Evolutionary conservation across 2,888 invertebrate species (phyloP).

Genomic region (Polyploca ridens): DNA sequence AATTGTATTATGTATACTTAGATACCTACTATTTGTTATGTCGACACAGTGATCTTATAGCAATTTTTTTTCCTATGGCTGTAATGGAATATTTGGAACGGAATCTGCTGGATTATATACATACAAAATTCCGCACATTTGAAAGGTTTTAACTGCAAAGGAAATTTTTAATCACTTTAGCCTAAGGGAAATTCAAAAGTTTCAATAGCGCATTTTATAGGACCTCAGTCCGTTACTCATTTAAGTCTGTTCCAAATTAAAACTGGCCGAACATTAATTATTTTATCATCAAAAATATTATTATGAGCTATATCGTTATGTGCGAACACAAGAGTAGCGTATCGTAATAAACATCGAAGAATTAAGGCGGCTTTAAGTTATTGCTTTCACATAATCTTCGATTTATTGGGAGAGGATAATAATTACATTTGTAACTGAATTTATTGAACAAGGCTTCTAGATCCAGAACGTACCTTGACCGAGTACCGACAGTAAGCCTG

Average conservation of each 20-base stretch:
- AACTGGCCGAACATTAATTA: neutral
- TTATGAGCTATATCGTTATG: slow-evolving; percentile 3
- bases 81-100: neutral
- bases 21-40: neutral
- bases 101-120: neutral
- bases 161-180: too few species aligned
- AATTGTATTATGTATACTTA: slow-evolving; percentile 47
- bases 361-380: neutral
- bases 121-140: neutral
- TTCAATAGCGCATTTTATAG: too few species aligned
- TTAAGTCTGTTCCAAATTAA: neutral
- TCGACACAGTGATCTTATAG: slow-evolving; percentile 8
- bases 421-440: neutral
- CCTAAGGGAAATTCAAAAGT: too few species aligned
- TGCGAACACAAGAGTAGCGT: slow-evolving; percentile 1
- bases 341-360: slow-evolving; percentile 8
- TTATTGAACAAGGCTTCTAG: neutral
- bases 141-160: neutral
- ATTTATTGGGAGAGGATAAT: neutral
- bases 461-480: neutral
- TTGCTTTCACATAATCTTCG: slow-evolving; percentile 1
- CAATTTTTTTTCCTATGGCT: neutral
- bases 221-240: neutral
- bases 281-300: neutral
- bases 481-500: neutral